phyloP scores from a whole-genome alignment of 2,888 invertebrate species.

The Pyrochroa serraticornis region DNA sequence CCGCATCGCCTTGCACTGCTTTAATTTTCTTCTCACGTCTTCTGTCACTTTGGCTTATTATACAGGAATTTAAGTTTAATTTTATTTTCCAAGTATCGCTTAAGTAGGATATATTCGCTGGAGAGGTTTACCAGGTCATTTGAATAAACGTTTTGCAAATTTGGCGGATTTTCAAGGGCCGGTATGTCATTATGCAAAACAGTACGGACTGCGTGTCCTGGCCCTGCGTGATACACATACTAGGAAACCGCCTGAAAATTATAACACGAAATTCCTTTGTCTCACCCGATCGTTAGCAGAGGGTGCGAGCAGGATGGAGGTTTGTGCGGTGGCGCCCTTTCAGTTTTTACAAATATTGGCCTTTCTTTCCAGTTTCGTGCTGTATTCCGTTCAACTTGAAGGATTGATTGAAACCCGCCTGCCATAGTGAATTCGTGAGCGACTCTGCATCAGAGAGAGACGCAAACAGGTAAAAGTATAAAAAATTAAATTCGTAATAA shows the following conservation, averaged over 20 bases:
- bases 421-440: too few species aligned
- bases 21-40: constrained; percentile 38
- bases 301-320: not conserved
- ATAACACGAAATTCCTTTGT: constrained; percentile 30
- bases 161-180: constrained; percentile 49
- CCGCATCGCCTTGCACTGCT: constrained; percentile 15
- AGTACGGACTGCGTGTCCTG: constrained; percentile 41
- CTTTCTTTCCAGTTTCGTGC: constrained; percentile 18
- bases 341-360: constrained; percentile 20
- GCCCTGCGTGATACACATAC: constrained; percentile 45
- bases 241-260: constrained; percentile 34
- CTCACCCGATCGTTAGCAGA: constrained; percentile 10
- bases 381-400: constrained; percentile 11
- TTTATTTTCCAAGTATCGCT: constrained; percentile 39
- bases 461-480: too few species aligned
- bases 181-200: constrained; percentile 49
- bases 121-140: constrained; percentile 41
- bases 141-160: constrained; percentile 54
- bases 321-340: not conserved
- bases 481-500: too few species aligned
- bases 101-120: constrained; percentile 35
- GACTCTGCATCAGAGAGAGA: too few species aligned
- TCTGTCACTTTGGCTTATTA: constrained; percentile 37
- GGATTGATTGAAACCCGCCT: constrained; percentile 18
- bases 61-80: constrained; percentile 40